Percentiles rank a stretch among this genome's conserved stretches.
Evolutionary conservation across 2,797 vertebrate genomes (phyloP).

Genomic region (Mus minutoides): DNA sequence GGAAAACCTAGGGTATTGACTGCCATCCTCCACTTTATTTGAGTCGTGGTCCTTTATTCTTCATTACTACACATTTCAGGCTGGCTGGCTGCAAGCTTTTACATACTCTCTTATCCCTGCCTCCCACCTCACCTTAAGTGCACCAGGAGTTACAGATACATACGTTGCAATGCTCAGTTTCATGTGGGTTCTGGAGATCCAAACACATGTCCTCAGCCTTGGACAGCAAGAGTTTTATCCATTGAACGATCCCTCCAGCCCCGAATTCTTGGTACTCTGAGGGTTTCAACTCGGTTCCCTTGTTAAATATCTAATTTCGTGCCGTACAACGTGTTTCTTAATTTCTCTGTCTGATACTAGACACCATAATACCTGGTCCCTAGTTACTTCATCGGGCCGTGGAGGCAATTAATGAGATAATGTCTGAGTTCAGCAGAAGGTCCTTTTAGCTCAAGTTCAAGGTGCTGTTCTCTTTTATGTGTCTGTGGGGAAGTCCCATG

Average conservation of each 20-base stretch:
- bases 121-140: no score
- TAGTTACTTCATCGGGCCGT: background rate
- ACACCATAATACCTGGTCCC: background rate
- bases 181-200: background rate
- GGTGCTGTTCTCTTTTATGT: conserved; percentile 36
- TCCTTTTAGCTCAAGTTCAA: conserved; percentile 64
- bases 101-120: background rate
- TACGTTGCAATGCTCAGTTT: background rate
- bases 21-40: background rate
- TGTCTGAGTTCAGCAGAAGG: conserved; percentile 69
- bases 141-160: background rate
- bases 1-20: background rate
- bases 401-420: conserved; percentile 68
- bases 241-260: background rate
- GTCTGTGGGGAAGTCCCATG: conserved; percentile 71
- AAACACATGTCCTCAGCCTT: background rate
- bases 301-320: conserved; percentile 19
- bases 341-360: conserved; percentile 31
- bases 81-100: background rate
- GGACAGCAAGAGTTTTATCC: background rate
- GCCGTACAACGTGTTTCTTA: background rate
- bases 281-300: background rate
- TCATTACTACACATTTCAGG: background rate
- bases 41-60: background rate
- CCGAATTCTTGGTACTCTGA: background rate